phyloP scores from a whole-genome alignment of 2,113 vertebrate genomes.

The Rana temporaria region DNA sequence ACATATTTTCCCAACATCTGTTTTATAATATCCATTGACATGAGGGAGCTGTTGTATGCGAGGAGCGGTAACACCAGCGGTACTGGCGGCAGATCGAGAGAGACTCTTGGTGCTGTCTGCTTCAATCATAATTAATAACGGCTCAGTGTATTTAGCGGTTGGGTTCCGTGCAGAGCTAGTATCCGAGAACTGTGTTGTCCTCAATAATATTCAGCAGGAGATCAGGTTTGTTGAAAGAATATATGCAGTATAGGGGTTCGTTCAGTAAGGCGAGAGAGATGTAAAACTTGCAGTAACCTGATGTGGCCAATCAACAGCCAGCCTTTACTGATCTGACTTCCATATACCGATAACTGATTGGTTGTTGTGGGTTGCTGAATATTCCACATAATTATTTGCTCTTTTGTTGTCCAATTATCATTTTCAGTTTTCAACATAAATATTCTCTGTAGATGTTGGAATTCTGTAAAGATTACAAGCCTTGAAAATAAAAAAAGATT shows the following conservation, averaged over 20 bases:
- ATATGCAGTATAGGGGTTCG: too few species aligned
- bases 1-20: slow-evolving; percentile 78
- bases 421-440: too few species aligned
- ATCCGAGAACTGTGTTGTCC: neutral
- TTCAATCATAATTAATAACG: slow-evolving; percentile 79
- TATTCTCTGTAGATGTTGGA: too few species aligned
- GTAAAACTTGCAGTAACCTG: too few species aligned
- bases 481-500: too few species aligned
- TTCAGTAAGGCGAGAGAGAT: too few species aligned
- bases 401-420: too few species aligned
- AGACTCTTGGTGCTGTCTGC: slow-evolving; percentile 72
- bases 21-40: slow-evolving; percentile 80
- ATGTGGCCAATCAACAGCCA: neutral
- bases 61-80: slow-evolving; percentile 71
- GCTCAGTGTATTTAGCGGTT: slow-evolving; percentile 64
- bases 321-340: neutral
- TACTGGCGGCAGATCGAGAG: slow-evolving; percentile 74
- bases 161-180: slow-evolving; percentile 69
- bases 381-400: too few species aligned
- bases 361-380: too few species aligned
- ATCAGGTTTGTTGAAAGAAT: neutral
- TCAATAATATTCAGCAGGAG: slow-evolving; percentile 21
- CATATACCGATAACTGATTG: too few species aligned
- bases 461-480: too few species aligned
- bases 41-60: slow-evolving; percentile 73